Evolutionary conservation across 2,113 vertebrate genomes (phyloP).

Genomic region (Apus apus): DNA sequence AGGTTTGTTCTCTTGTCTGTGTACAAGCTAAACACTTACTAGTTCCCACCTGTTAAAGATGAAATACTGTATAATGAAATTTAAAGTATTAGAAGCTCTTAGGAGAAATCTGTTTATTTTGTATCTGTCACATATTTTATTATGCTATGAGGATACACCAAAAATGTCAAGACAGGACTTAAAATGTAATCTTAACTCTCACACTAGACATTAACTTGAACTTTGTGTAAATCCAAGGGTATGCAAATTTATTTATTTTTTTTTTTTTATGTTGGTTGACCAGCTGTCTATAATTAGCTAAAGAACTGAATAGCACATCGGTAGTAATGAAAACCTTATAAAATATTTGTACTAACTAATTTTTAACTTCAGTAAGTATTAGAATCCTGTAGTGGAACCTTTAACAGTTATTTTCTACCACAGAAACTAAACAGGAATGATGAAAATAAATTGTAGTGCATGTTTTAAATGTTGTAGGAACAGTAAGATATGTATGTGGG

Average conservation of each 20-base stretch:
- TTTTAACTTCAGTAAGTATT: background rate
- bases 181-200: background rate
- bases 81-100: background rate
- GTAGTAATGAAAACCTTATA: background rate
- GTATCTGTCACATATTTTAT: background rate
- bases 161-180: background rate
- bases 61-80: conserved; percentile 11
- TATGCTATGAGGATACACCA: background rate
- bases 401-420: background rate
- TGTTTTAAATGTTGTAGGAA: background rate
- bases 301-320: background rate
- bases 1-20: conserved; percentile 9
- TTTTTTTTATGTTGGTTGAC: background rate
- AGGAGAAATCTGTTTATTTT: background rate
- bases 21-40: background rate
- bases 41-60: background rate
- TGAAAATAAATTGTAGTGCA: background rate
- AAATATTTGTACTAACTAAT: background rate
- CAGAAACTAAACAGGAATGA: background rate
- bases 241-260: background rate
- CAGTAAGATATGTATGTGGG: background rate
- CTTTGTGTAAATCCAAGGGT: background rate
- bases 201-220: background rate
- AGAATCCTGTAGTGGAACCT: background rate
- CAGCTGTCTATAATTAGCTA: background rate